phyloP scores from a whole-genome alignment of 2,113 vertebrate genomes.

The Cromileptes altivelis region DNA sequence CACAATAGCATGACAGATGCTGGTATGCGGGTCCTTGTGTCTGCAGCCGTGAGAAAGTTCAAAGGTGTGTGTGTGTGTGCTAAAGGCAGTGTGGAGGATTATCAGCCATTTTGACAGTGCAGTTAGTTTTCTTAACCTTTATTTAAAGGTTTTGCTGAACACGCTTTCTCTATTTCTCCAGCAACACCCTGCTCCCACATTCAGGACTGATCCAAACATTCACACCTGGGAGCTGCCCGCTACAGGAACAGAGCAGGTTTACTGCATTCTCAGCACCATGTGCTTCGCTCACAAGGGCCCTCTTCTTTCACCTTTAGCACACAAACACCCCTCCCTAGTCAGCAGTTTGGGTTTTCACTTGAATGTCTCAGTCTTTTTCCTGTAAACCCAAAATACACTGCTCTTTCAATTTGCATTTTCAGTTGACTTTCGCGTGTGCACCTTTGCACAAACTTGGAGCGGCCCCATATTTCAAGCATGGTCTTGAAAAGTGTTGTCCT shows the following conservation, averaged over 20 bases:
- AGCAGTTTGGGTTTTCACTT: not conserved
- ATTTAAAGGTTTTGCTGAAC: constrained; percentile 50
- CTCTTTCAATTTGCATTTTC: constrained; percentile 35
- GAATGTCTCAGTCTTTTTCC: not conserved
- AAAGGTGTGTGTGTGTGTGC: constrained; percentile 45
- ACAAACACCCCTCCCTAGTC: not conserved
- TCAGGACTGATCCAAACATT: not conserved
- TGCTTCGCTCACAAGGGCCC: constrained; percentile 29
- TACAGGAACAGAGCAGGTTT: constrained; percentile 31
- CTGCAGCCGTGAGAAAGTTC: constrained; percentile 73
- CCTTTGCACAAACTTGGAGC: constrained; percentile 26
- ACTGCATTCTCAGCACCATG: not conserved
- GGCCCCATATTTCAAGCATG: constrained; percentile 40
- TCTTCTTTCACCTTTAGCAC: constrained; percentile 27
- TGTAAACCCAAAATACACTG: not conserved
- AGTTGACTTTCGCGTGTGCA: constrained; percentile 6
- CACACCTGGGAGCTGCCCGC: constrained; percentile 20
- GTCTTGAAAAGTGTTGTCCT: constrained; percentile 29
- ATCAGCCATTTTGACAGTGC: constrained; percentile 43
- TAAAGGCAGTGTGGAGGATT: constrained; percentile 21
- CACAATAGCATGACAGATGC: constrained; percentile 74
- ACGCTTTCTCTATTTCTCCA: not conserved
- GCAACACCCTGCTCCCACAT: constrained; percentile 18
- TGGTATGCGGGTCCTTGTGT: constrained; percentile 73
- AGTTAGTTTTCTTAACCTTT: constrained; percentile 47